A percentile compares a stretch with the other conserved stretches of the same genome.
These are phyloP conservation scores for Entosphenus tridentatus DNA, from an alignment of 2,113 vertebrate species.

Conservation along the genomic window DNA sequence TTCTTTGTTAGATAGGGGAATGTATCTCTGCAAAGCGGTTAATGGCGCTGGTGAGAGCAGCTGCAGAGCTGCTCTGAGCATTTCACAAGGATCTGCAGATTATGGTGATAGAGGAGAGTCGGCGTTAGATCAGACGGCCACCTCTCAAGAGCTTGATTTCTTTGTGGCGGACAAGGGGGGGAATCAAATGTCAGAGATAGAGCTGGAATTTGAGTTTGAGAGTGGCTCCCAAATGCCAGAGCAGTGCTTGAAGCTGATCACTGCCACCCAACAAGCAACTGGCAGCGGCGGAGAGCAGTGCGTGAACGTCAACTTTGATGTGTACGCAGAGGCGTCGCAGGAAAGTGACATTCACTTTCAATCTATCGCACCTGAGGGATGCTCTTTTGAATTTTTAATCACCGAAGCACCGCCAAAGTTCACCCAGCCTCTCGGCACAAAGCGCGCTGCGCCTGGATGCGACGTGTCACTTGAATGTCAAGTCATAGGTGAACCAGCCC, in stretches of 20 bases:
- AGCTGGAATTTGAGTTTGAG: constrained; percentile 51
- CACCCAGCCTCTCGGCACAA: constrained; percentile 32
- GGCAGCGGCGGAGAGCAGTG: constrained; percentile 32
- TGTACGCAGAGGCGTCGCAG: constrained; percentile 36
- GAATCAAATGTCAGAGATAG: constrained; percentile 42
- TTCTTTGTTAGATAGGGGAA: constrained; percentile 34
- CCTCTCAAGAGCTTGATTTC: constrained; percentile 27
- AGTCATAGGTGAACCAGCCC: constrained; percentile 45
- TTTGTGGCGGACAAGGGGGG: constrained; percentile 30
- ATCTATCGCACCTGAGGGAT: constrained; percentile 42
- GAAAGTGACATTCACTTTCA: constrained; percentile 42
- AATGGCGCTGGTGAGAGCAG: constrained; percentile 61
- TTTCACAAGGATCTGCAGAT: constrained; percentile 25
- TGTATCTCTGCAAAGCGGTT: constrained; percentile 46
- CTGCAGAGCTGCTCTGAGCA: constrained; percentile 40
- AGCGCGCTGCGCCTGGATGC: constrained; percentile 37
- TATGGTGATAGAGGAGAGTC: constrained; percentile 22
- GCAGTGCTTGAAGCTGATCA: constrained; percentile 30
- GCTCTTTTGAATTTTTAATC: constrained; percentile 64
- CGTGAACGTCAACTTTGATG: constrained; percentile 39
- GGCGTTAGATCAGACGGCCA: constrained; percentile 17
- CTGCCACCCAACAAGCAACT: constrained; percentile 27
- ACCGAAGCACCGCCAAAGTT: constrained; percentile 53
- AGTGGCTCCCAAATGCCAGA: constrained; percentile 28
- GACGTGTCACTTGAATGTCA: constrained; percentile 57